These are phyloP conservation scores for Carposina sasakii DNA, from an alignment of 1,140 invertebrate species.

Conservation along the genomic window DNA sequence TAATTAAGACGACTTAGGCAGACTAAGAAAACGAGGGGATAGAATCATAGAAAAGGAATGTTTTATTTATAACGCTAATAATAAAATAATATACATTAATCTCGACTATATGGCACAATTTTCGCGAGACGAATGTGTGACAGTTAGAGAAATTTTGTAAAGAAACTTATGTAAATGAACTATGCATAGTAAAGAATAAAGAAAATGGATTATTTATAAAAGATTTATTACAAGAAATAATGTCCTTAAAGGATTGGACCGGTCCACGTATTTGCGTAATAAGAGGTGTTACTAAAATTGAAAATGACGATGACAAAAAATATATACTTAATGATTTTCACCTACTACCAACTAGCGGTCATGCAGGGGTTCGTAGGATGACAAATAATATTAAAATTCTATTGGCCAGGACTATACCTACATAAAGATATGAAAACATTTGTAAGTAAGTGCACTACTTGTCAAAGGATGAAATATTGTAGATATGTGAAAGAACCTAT, in stretches of 20 bases:
- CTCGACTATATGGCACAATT: constrained; percentile 10
- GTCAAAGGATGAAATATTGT: neutral
- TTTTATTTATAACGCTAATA: constrained; percentile 6
- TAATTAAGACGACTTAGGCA: neutral
- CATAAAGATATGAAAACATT: neutral
- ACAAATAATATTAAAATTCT: constrained; percentile 5
- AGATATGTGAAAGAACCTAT: neutral
- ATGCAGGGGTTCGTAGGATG: constrained; percentile 2
- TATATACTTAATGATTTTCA: constrained; percentile 2
- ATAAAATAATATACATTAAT: constrained; percentile 15
- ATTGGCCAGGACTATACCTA: neutral
- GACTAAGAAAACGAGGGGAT: constrained; percentile 2
- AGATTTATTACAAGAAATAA: constrained; percentile 15
- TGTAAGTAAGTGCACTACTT: neutral
- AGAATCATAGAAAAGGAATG: constrained; percentile 5
- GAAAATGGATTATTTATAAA: constrained; percentile 12
- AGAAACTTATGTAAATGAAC: constrained; percentile 5
- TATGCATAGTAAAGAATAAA: constrained; percentile 16
- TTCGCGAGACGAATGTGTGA: constrained; percentile 17
- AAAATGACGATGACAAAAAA: neutral
- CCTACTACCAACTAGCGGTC: constrained; percentile 4
- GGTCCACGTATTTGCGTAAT: constrained; percentile 7
- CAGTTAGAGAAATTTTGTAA: constrained; percentile 13
- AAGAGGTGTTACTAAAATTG: neutral
- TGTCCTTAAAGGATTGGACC: constrained; percentile 5